Base-by-base conservation (phyloP, 2,113 vertebrate species). In the Ginglymostoma cirratum region DNA sequence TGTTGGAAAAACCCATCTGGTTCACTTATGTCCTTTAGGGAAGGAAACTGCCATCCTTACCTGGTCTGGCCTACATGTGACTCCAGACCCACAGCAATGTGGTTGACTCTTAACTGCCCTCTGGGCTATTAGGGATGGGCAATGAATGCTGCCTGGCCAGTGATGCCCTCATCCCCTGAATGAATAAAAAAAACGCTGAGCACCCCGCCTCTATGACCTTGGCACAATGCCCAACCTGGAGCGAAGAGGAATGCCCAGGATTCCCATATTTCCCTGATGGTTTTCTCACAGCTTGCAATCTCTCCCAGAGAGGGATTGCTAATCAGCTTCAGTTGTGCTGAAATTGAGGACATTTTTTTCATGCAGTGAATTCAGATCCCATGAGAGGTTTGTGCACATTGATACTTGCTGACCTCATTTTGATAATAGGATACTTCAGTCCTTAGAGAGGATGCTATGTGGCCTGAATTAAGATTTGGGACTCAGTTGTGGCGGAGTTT, bases 341-440 rank as follows among this genome's bases (percentile, higher is more conserved):
- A 48, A 76, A 34, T 72, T 30, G 42, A 45, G 38, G 66, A 72
- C 42, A 48, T 0, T 76, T 76, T 48, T 30, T 10, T 70, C 17
- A 24, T 61, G 94, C 67, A 95, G 42, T 52, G 27, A 94, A 24
- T 67, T 94, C 67, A 27, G 23, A 52, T 95, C 23, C 94, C 94
- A 95, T 4, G 30, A 23, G 94, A 72, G 42, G 17, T 30, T 76
- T 48, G 67, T 76, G 45, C 67, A 95, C 21, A 72, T 48, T 72
- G 69, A 76, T 95, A 72, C 67, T 27, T 27, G 67, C 94, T 72
- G 69, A 72, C 94, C 94, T 95, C 42, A 70, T 94, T 94, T 94
- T 66, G 72, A 52, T 95, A 95, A 48, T 48, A 76, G 69, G 94
- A 72, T 72, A 42, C 67, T 72, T 72, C 24, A 95, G 67, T 34